Percentiles rank a stretch among this genome's conserved stretches.
Evolutionary conservation across 2,888 invertebrate genomes (phyloP).

Genomic region (Tachina lurida): DNA sequence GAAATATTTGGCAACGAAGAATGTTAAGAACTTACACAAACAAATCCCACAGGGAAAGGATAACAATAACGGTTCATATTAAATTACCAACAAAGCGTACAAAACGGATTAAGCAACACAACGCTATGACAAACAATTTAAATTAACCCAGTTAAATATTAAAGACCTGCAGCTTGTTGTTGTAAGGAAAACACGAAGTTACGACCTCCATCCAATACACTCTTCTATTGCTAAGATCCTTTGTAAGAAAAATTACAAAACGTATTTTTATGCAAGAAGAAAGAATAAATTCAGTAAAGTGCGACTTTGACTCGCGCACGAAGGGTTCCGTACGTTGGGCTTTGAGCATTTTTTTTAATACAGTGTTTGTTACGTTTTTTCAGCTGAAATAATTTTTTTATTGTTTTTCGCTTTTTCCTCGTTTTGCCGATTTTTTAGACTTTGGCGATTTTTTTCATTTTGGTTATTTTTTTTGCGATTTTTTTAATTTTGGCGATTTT

Average conservation of each 20-base stretch:
- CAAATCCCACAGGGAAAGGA: slow-evolving; percentile 25
- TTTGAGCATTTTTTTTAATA: too few relatives aligned
- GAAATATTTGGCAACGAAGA: slow-evolving; percentile 16
- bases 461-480: too few relatives aligned
- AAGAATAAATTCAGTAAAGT: too few relatives aligned
- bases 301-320: too few relatives aligned
- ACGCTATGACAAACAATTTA: slow-evolving; percentile 42
- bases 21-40: neutral
- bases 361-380: too few relatives aligned
- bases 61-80: slow-evolving; percentile 48
- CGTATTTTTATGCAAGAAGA: neutral
- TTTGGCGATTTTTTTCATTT: too few relatives aligned
- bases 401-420: too few relatives aligned
- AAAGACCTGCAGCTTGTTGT: slow-evolving; percentile 36
- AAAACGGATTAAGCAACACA: slow-evolving; percentile 51
- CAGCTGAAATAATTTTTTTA: too few relatives aligned
- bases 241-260: slow-evolving; percentile 27
- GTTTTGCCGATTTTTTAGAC: too few relatives aligned
- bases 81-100: slow-evolving; percentile 51
- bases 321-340: too few relatives aligned
- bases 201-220: neutral
- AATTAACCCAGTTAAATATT: slow-evolving; percentile 65
- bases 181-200: neutral
- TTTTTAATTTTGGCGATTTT: too few relatives aligned
- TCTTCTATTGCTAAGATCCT: slow-evolving; percentile 11